phyloP scores from a whole-genome alignment of 2,888 invertebrate species.

The Agapostemon virescens region DNA sequence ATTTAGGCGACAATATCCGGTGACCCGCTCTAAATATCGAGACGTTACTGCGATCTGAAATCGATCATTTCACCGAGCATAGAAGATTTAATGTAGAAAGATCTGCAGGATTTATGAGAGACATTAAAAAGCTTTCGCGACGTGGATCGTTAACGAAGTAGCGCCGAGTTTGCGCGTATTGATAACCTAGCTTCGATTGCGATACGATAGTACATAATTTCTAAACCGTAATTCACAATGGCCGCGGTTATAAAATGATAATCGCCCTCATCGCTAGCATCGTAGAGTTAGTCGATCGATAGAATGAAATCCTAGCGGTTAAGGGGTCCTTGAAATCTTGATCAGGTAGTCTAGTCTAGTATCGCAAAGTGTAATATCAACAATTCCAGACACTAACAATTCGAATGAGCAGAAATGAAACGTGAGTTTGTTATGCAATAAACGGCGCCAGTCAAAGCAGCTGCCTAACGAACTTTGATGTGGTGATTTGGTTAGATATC shows the following conservation, averaged over 20 bases:
- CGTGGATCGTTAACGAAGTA: neutral
- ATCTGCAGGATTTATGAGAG: neutral
- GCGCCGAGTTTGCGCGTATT: neutral
- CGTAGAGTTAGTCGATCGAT: neutral
- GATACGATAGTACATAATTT: neutral
- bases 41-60: neutral
- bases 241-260: conserved; percentile 2
- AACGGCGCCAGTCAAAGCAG: conserved; percentile 15
- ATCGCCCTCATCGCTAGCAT: neutral
- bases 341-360: neutral
- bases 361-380: neutral
- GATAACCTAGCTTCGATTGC: neutral
- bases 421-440: conserved; percentile 12
- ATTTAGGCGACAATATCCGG: no score
- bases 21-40: no score
- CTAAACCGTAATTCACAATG: neutral
- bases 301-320: neutral
- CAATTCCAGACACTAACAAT: neutral
- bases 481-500: neutral
- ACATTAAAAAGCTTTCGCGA: neutral
- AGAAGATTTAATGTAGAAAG: neutral
- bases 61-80: neutral
- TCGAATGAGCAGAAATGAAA: neutral
- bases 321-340: conserved; percentile 10
- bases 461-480: conserved; percentile 4